Evolutionary conservation across 2,888 invertebrate genomes (phyloP).

Genomic region (Leptinotarsa haldemani): DNA sequence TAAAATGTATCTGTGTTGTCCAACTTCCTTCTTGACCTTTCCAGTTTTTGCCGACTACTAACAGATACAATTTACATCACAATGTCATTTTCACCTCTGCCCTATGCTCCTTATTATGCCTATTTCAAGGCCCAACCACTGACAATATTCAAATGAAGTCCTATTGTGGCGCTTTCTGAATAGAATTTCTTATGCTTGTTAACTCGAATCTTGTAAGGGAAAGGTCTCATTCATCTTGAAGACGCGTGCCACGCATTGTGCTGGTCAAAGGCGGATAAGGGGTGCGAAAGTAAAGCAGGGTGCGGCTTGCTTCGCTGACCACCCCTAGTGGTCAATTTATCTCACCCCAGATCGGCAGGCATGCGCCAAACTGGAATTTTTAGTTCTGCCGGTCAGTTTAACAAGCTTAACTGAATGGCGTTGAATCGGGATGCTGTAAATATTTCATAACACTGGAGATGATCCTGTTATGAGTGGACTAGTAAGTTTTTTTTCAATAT

Average conservation of each 20-base stretch:
- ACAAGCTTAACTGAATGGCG: slow-evolving; percentile 49
- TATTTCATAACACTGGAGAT: slow-evolving; percentile 35
- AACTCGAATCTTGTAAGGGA: slow-evolving; percentile 42
- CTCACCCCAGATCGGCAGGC: slow-evolving; percentile 33
- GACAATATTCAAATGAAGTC: slow-evolving; percentile 45
- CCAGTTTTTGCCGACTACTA: no score
- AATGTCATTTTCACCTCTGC: not conserved
- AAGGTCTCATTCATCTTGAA: slow-evolving; percentile 45
- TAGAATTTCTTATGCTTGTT: slow-evolving; percentile 49
- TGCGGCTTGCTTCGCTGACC: slow-evolving; percentile 61
- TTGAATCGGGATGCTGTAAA: slow-evolving; percentile 44
- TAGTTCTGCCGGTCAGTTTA: slow-evolving; percentile 43
- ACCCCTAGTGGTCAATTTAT: slow-evolving; percentile 53
- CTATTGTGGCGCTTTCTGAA: slow-evolving; percentile 43
- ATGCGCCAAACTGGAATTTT: slow-evolving; percentile 45
- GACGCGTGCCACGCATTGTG: slow-evolving; percentile 54
- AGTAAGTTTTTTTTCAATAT: slow-evolving; percentile 21
- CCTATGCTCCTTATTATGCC: slow-evolving; percentile 26
- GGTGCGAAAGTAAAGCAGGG: slow-evolving; percentile 49
- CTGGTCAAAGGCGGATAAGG: slow-evolving; percentile 47
- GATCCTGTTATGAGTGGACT: slow-evolving; percentile 33
- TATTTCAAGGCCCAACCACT: slow-evolving; percentile 32
- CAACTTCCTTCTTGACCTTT: no score
- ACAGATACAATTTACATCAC: not conserved
- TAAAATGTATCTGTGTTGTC: no score